Evolutionary conservation across 2,113 vertebrate species (phyloP).

Genomic region (Tor tambroides): DNA sequence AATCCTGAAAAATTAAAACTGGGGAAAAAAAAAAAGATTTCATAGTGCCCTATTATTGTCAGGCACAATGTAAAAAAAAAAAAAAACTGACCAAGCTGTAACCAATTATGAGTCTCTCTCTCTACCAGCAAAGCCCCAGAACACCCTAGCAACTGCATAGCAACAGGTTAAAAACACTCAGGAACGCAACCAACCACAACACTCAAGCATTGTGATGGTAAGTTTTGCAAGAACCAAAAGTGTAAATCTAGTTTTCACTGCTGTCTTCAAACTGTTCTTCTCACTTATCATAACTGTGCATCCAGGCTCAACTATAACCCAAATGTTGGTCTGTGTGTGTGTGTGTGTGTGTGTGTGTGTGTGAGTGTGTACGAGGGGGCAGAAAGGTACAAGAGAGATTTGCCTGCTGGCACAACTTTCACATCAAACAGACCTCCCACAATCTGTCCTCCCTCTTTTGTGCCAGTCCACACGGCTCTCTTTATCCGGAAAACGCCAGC

Average conservation of each 20-base stretch:
- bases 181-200: not conserved
- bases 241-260: not conserved
- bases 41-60: not conserved
- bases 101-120: not conserved
- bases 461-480: slow-evolving; percentile 5
- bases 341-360: not conserved
- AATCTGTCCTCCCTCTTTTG: slow-evolving; percentile 6
- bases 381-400: not conserved
- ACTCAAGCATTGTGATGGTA: not conserved
- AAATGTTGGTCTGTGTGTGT: not conserved
- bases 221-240: not conserved
- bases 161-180: not conserved
- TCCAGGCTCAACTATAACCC: not conserved
- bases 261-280: not conserved
- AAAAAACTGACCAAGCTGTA: not conserved
- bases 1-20: not conserved
- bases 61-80: not conserved
- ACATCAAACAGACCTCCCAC: slow-evolving; percentile 23
- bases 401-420: slow-evolving; percentile 16
- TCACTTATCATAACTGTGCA: not conserved
- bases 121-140: not conserved
- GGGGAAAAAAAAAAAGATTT: no score
- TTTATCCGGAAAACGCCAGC: slow-evolving; percentile 15
- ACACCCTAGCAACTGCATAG: not conserved
- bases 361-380: not conserved